Evolutionary conservation across 2,797 vertebrate species (phyloP).

Genomic region (Apogon talboti): DNA sequence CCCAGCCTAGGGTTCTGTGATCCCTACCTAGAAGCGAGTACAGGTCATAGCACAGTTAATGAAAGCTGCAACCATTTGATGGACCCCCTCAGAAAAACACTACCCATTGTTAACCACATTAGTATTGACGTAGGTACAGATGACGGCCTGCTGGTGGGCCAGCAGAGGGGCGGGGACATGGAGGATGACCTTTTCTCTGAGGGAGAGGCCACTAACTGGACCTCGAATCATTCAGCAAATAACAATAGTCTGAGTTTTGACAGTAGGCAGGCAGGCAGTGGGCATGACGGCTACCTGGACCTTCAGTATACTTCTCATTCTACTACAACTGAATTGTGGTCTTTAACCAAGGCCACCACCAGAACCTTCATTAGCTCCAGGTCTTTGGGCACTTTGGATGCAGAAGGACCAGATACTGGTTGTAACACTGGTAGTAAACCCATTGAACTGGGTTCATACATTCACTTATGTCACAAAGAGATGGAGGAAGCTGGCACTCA

Average conservation of each 20-base stretch:
- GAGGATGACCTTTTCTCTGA: constrained; percentile 74
- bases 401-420: constrained; percentile 41
- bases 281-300: constrained; percentile 77
- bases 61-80: constrained; percentile 76
- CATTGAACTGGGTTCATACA: constrained; percentile 68
- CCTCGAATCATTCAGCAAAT: constrained; percentile 91
- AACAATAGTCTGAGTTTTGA: constrained; percentile 87
- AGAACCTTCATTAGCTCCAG: constrained; percentile 68
- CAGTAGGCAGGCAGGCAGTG: constrained; percentile 66
- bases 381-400: constrained; percentile 57
- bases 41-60: constrained; percentile 45
- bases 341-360: constrained; percentile 79
- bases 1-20: constrained; percentile 84
- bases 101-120: constrained; percentile 82
- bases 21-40: constrained; percentile 81
- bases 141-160: constrained; percentile 78
- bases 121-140: constrained; percentile 80
- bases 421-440: constrained; percentile 45
- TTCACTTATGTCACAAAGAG: constrained; percentile 75
- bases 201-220: constrained; percentile 85
- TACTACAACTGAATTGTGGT: constrained; percentile 67
- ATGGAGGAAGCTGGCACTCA: constrained; percentile 62
- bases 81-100: constrained; percentile 76
- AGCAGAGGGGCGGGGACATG: constrained; percentile 49
- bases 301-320: constrained; percentile 69